Evolutionary conservation across 2,888 invertebrate genomes (phyloP).

Genomic region (Zygogramma bicolorata): DNA sequence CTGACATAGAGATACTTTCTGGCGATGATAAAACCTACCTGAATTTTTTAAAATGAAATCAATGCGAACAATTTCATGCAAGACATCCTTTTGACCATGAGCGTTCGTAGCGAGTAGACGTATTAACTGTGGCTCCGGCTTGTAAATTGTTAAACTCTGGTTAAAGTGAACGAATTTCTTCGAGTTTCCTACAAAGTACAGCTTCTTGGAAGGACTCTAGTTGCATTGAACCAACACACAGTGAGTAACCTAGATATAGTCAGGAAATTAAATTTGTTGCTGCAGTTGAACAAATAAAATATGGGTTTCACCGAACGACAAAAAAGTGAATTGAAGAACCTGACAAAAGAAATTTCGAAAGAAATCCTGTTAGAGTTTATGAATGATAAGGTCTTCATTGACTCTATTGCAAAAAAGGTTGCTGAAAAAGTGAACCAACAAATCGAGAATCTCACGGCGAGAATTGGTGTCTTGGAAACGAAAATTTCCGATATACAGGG

Average conservation of each 20-base stretch:
- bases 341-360: neutral
- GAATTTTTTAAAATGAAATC: too few relatives aligned
- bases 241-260: neutral
- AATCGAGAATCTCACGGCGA: conserved; percentile 12
- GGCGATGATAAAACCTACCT: too few relatives aligned
- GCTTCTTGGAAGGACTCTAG: neutral
- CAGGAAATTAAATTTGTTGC: neutral
- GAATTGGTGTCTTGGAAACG: too few relatives aligned
- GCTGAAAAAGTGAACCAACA: conserved; percentile 12
- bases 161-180: neutral
- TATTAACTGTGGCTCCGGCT: conserved; percentile 4
- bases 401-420: conserved; percentile 13
- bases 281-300: neutral
- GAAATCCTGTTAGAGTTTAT: neutral
- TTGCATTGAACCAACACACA: neutral
- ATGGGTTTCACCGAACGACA: too few relatives aligned
- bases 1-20: too few relatives aligned
- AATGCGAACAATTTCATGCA: too few relatives aligned
- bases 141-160: neutral
- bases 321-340: conserved; percentile 6
- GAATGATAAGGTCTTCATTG: neutral
- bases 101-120: neutral
- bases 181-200: neutral
- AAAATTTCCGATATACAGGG: conserved; percentile 14
- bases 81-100: too few relatives aligned